Evolutionary conservation across 2,888 invertebrate genomes (phyloP).

Genomic region (Sthenelais limicola): DNA sequence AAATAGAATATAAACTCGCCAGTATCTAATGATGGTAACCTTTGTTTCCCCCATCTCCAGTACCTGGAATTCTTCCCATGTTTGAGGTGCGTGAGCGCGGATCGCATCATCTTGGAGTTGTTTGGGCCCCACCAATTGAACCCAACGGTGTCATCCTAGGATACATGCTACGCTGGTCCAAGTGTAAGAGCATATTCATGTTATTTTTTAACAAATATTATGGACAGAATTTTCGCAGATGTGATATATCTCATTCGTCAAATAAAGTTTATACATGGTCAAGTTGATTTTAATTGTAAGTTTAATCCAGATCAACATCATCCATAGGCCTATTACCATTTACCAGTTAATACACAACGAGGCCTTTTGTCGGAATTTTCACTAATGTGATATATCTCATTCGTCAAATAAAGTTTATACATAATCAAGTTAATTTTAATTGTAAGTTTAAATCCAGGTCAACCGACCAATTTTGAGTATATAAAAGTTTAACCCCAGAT

Average conservation of each 20-base stretch:
- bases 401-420: too few relatives aligned
- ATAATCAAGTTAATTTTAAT: too few relatives aligned
- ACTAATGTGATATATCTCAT: too few relatives aligned
- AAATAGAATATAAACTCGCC: neutral
- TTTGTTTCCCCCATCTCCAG: slow-evolving; percentile 20
- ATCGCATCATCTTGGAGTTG: slow-evolving; percentile 66
- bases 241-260: too few relatives aligned
- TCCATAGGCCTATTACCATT: neutral
- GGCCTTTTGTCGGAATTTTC: too few relatives aligned
- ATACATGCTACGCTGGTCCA: slow-evolving; percentile 90
- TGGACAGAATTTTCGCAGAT: too few relatives aligned
- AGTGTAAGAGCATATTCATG: slow-evolving; percentile 38
- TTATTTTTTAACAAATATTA: neutral
- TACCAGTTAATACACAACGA: too few relatives aligned
- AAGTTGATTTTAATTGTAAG: neutral
- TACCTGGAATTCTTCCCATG: slow-evolving; percentile 43
- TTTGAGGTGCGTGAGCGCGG: slow-evolving; percentile 55
- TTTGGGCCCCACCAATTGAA: slow-evolving; percentile 92
- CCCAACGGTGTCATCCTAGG: slow-evolving; percentile 93
- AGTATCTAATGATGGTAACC: neutral
- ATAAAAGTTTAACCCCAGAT: too few relatives aligned
- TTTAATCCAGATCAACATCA: neutral
- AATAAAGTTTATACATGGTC: too few relatives aligned
- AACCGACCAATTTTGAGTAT: too few relatives aligned
- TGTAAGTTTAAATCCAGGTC: too few relatives aligned